Evolutionary conservation across 2,113 vertebrate species (phyloP).

Genomic region (Saimiri boliviensis): DNA sequence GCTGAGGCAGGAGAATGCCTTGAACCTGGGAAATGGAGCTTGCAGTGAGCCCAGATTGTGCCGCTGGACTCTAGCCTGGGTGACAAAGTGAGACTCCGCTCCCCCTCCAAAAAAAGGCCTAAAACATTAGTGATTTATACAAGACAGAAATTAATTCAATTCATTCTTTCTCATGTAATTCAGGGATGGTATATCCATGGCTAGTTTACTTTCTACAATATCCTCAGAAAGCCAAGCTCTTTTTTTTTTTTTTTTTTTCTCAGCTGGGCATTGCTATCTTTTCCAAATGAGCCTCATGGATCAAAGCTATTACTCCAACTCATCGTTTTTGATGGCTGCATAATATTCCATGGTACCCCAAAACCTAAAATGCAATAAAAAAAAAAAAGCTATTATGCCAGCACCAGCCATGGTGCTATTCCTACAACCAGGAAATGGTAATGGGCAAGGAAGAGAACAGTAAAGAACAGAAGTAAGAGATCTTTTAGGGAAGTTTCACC

Average conservation of each 20-base stretch:
- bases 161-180: not conserved
- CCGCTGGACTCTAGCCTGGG: too few relatives aligned
- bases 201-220: not conserved
- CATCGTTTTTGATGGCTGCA: too few relatives aligned
- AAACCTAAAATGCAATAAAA: too few relatives aligned
- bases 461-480: not conserved
- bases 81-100: too few relatives aligned
- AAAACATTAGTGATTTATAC: not conserved
- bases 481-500: not conserved
- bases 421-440: not conserved
- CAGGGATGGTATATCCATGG: not conserved
- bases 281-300: not conserved
- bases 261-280: not conserved
- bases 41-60: too few relatives aligned
- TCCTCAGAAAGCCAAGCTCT: not conserved
- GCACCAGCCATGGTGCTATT: not conserved
- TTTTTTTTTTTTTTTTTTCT: not conserved
- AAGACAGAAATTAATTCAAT: not conserved
- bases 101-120: not conserved
- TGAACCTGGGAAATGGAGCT: too few relatives aligned
- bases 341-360: too few relatives aligned
- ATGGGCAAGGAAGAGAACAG: not conserved
- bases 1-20: too few relatives aligned
- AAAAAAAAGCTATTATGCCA: too few relatives aligned
- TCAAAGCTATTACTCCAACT: not conserved